phyloP scores from a whole-genome alignment of 2,888 invertebrate genomes.

The Epirrhoe tristata region DNA sequence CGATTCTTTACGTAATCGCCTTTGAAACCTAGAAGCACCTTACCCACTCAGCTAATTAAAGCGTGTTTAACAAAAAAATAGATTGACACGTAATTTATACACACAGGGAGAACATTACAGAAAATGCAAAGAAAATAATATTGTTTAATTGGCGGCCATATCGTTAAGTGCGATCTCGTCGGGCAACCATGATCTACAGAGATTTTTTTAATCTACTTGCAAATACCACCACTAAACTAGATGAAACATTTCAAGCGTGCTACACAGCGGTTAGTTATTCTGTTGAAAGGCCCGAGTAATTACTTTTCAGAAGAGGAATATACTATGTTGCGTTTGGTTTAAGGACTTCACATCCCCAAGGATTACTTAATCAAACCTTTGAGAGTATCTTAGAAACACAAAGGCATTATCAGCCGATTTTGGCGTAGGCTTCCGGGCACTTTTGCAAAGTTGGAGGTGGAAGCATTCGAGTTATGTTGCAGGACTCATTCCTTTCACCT shows the following conservation, averaged over 20 bases:
- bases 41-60: background rate
- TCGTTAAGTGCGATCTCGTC: no score
- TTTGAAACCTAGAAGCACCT: background rate
- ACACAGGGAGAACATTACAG: background rate
- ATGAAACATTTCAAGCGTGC: constrained; percentile 23
- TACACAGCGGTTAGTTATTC: constrained; percentile 1
- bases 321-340: background rate
- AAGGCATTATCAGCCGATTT: background rate
- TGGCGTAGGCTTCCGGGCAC: background rate
- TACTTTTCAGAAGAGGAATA: constrained; percentile 14
- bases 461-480: background rate
- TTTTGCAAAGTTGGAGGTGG: background rate
- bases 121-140: constrained; percentile 21
- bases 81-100: background rate
- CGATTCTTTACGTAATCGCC: no score
- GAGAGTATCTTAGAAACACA: background rate
- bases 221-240: constrained; percentile 8
- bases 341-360: background rate
- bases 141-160: no score
- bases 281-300: constrained; percentile 21
- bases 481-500: background rate
- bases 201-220: no score
- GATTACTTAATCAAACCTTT: background rate
- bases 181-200: no score
- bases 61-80: no score